A percentile compares a stretch with the other conserved stretches of the same genome.
phyloP scores from a whole-genome alignment of 1,140 invertebrate species.

The Zaprionus ghesquierei region DNA sequence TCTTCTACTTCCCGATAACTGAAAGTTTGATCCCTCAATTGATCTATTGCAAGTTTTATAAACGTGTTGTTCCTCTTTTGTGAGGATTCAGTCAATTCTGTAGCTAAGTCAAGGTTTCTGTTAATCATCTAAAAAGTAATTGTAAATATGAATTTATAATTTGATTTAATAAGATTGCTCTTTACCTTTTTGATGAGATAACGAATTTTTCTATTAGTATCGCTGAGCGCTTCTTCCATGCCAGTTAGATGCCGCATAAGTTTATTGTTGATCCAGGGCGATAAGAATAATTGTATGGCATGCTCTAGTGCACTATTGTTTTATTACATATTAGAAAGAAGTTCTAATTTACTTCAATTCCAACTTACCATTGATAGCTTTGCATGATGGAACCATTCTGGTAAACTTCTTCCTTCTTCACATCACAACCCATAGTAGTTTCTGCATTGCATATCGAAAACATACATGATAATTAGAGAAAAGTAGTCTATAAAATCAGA shows the following conservation, averaged over 20 bases:
- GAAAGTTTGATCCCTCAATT: constrained; percentile 31
- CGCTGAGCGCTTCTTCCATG: background rate
- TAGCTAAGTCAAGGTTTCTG: background rate
- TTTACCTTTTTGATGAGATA: constrained; percentile 1
- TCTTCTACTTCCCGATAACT: constrained; percentile 42
- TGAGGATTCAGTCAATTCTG: background rate
- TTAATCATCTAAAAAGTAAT: constrained; percentile 16
- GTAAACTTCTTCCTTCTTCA: constrained; percentile 12
- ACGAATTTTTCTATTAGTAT: background rate
- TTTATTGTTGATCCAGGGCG: constrained; percentile 11
- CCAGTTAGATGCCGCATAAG: background rate
- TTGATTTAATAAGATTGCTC: background rate
- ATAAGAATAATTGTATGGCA: background rate
- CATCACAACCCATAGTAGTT: constrained; percentile 48
- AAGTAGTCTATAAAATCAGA: background rate
- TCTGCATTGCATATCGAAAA: constrained; percentile 18
- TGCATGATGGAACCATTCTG: constrained; percentile 13
- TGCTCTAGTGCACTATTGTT: background rate
- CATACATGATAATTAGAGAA: too few species aligned
- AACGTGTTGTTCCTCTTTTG: constrained; percentile 2
- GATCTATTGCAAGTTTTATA: constrained; percentile 35
- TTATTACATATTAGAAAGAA: background rate
- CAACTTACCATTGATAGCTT: constrained; percentile 35
- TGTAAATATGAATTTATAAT: background rate
- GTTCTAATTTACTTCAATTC: background rate